Conservation (phyloP, 2,797 vertebrate genomes). For the Artibeus lituratus region DNA sequence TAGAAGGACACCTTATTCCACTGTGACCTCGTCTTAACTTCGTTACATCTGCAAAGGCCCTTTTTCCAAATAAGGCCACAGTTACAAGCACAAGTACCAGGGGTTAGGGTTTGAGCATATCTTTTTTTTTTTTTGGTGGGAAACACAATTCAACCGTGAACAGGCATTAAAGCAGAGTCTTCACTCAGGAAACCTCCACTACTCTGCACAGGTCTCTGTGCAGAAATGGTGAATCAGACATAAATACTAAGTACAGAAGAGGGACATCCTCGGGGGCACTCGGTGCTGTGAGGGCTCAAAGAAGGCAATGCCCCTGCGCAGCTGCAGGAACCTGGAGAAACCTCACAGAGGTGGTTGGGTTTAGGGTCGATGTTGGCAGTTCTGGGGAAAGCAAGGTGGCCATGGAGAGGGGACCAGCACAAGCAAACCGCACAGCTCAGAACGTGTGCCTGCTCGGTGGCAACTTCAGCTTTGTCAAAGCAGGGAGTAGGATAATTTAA, state of each 20-base stretch:
- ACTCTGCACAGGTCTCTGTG: background rate
- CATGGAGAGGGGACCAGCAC: background rate
- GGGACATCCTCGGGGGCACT: background rate
- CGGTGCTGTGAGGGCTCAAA: background rate
- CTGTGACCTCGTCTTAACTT: background rate
- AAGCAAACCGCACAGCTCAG: fast-evolving
- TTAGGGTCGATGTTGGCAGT: background rate
- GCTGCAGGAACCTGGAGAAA: background rate
- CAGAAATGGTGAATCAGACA: background rate
- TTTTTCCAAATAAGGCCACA: background rate
- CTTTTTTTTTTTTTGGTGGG: background rate
- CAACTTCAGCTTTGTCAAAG: background rate
- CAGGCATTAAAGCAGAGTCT: background rate
- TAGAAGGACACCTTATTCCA: background rate
- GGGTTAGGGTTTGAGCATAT: background rate
- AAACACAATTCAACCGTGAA: background rate
- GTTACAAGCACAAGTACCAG: background rate
- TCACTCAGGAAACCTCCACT: background rate
- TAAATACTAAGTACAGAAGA: background rate
- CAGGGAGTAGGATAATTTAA: background rate
- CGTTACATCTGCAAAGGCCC: background rate
- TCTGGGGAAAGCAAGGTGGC: background rate
- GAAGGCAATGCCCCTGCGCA: background rate
- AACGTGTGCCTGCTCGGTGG: background rate
- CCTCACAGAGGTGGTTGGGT: background rate